Conservation (phyloP, 2,113 vertebrate genomes). For the Meleagris gallopavo region DNA sequence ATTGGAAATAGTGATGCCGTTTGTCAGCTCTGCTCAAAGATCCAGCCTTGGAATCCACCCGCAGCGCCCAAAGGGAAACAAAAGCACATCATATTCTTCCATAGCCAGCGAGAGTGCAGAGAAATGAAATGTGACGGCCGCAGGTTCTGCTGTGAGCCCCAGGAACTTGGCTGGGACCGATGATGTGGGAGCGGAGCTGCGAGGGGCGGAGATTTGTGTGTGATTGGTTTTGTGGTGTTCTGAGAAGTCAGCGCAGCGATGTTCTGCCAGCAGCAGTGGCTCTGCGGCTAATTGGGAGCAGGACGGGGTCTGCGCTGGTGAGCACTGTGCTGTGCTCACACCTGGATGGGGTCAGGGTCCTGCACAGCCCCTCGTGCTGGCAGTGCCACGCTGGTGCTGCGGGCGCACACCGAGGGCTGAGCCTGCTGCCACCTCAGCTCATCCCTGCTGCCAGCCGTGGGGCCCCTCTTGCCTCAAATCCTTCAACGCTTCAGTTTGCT, state of each 20-base stretch:
- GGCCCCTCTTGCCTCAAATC: not conserved
- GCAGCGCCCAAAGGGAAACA: constrained; percentile 30
- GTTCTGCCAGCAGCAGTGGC: constrained; percentile 55
- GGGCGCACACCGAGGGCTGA: no score
- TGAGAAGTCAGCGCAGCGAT: not conserved
- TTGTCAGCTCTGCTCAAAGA: constrained; percentile 41
- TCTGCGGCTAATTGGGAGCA: constrained; percentile 55
- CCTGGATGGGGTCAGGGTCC: not conserved
- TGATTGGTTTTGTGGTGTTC: not conserved
- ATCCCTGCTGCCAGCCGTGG: no score
- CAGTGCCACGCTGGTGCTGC: no score
- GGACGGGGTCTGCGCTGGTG: not conserved
- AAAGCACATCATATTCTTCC: not conserved
- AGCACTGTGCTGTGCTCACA: not conserved
- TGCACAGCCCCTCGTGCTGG: no score
- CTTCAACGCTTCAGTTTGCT: no score
- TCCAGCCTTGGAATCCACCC: constrained; percentile 30
- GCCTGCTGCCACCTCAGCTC: not conserved
- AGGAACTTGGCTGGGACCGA: constrained; percentile 38
- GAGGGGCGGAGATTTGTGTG: constrained; percentile 12
- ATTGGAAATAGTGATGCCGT: constrained; percentile 15
- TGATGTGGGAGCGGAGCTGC: not conserved
- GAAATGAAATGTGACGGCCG: constrained; percentile 17
- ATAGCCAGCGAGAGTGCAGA: not conserved
- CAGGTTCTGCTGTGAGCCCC: constrained; percentile 56